A percentile compares a stretch with the other conserved stretches of the same genome.
Conservation (phyloP, 2,888 invertebrate genomes). For the Thysanoteuthis rhombus region DNA sequence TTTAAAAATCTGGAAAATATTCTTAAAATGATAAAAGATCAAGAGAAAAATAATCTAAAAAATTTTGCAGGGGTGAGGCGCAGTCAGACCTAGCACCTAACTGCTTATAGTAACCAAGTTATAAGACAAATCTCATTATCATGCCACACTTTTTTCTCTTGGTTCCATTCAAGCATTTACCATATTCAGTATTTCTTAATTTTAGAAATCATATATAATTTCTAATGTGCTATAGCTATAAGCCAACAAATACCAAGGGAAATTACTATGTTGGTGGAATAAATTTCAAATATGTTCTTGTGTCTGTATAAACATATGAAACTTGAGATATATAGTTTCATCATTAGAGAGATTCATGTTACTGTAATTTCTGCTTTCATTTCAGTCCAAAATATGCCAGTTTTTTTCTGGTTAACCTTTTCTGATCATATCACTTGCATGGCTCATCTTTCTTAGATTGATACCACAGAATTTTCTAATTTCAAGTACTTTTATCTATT, state of each 20-base stretch:
- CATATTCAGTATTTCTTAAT: too few relatives aligned
- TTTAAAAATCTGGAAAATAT: too few relatives aligned
- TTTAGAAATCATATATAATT: too few relatives aligned
- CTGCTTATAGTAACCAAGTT: too few relatives aligned
- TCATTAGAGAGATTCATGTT: not conserved
- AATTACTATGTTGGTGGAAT: not conserved
- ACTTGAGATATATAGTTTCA: not conserved
- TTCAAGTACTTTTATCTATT: not conserved
- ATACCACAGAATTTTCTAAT: not conserved
- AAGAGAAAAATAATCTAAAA: too few relatives aligned
- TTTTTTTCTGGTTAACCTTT: not conserved
- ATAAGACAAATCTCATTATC: too few relatives aligned
- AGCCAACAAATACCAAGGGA: not conserved
- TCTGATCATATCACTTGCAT: not conserved
- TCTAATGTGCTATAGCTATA: not conserved
- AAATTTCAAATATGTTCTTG: not conserved
- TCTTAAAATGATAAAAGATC: too few relatives aligned
- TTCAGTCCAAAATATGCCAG: not conserved
- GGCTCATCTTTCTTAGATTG: not conserved
- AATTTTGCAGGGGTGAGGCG: too few relatives aligned
- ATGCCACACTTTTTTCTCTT: too few relatives aligned
- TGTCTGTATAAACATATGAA: not conserved
- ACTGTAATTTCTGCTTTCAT: not conserved
- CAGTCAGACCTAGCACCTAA: too few relatives aligned
- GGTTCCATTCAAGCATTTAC: too few relatives aligned